These are phyloP conservation scores for Lapara coniferarum DNA, from an alignment of 2,888 invertebrate genomes.

Conservation along the genomic window DNA sequence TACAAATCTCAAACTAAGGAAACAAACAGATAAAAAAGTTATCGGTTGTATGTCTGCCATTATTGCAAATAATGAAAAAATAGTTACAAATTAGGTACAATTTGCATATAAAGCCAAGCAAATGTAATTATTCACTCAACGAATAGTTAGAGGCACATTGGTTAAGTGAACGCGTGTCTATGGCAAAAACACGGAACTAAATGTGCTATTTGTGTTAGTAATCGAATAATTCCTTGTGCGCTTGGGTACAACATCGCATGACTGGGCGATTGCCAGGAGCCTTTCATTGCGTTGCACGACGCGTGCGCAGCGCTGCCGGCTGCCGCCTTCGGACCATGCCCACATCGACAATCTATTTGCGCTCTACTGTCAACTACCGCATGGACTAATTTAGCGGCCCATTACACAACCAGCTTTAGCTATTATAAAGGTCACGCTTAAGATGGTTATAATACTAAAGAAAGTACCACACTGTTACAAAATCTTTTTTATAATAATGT, in stretches of 20 bases:
- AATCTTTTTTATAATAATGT: slow-evolving; percentile 5
- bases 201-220: slow-evolving; percentile 43
- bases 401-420: slow-evolving; percentile 5
- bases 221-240: slow-evolving; percentile 53
- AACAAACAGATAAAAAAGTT: too few relatives aligned
- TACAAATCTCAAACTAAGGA: too few relatives aligned
- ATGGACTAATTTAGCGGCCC: slow-evolving; percentile 30
- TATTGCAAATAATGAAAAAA: too few relatives aligned
- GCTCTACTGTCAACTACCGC: slow-evolving; percentile 2
- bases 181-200: slow-evolving; percentile 54
- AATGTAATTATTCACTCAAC: background rate
- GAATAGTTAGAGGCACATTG: slow-evolving; percentile 20
- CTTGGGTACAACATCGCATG: slow-evolving; percentile 47
- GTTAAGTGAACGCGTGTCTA: slow-evolving; percentile 29
- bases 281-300: slow-evolving; percentile 43
- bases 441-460: slow-evolving; percentile 14
- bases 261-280: slow-evolving; percentile 40
- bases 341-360: slow-evolving; percentile 11
- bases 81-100: background rate
- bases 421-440: slow-evolving; percentile 21
- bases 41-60: too few relatives aligned
- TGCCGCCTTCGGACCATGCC: slow-evolving; percentile 12
- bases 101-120: background rate
- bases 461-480: slow-evolving; percentile 18
- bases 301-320: slow-evolving; percentile 30